Base-by-base conservation (phyloP, 2,888 invertebrate species). In the Melipona bicolor region DNA sequence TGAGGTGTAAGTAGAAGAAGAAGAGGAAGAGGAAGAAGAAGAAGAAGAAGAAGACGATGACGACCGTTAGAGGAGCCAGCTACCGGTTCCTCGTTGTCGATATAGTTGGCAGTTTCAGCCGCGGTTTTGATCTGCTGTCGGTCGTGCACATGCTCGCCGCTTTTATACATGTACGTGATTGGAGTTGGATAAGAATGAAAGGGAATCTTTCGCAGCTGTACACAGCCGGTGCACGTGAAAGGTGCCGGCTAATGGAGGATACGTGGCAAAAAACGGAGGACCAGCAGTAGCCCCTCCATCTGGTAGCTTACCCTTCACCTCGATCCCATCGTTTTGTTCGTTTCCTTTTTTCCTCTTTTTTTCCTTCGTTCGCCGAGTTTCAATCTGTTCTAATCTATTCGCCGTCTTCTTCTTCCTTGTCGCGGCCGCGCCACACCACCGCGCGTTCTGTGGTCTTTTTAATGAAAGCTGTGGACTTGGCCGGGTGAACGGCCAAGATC, bases 401-500 rank as follows among this genome's bases (percentile, higher is more conserved):
- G 15, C 50, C n/a, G 13, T 19, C 15, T 19, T 19, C 13, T 32
- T 36, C 52, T 11, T 13, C 13, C 21, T n/a, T 11, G 9, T 24
- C n/a, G 27, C 50, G 52, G 5, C 6, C 32, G 52, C n/a, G n/a
- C 64, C 27, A 19, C 52, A 19, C 19, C 19, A 43, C 43, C 43
- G 43, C n/a, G 4, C 43, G 65, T 56, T 49, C 56, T 32, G 65
- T 87, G 77, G 83, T 86, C 76, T 81, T 88, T 82, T 73, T 77
- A 87, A 88, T 79, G 90, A 90, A 90, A 90, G 89, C 83, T 74
- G 43, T 9, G 79, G 74, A 84, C 74, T 68, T 32, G 70, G 81
- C 36, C 17, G 76, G 89, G 90, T 90, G 90, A 89, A 87, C 88
- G 90, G 82, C 86, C 90, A 92, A 92, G 92, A 92, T 92, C 92